Conservation (phyloP, 2,113 vertebrate genomes). For the Cyanoliseus patagonus region DNA sequence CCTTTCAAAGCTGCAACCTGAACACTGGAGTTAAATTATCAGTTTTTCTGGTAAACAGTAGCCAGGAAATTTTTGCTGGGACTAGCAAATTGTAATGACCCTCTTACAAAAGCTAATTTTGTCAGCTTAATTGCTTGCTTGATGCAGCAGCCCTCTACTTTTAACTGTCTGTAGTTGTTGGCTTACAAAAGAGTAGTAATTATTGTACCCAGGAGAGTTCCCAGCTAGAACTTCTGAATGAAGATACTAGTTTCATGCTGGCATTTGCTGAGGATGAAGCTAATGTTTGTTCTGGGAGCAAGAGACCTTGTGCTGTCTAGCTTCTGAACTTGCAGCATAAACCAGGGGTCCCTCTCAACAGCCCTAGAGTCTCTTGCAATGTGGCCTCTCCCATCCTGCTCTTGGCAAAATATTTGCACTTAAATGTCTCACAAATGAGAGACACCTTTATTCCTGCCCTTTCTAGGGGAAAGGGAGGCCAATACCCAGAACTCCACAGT, state of each 20-base stretch:
- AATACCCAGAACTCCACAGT: background rate
- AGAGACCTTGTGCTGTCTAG: background rate
- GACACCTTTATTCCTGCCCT: background rate
- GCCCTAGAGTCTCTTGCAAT: background rate
- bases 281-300: conserved; percentile 40
- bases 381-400: background rate
- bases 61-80: conserved; percentile 38
- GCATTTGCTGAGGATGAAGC: conserved; percentile 45
- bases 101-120: conserved; percentile 58
- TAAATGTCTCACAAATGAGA: background rate
- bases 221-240: conserved; percentile 49
- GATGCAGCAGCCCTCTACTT: conserved; percentile 49
- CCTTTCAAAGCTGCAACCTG: background rate
- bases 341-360: background rate
- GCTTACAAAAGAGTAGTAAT: conserved; percentile 44
- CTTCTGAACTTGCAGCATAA: background rate
- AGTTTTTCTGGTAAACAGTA: background rate
- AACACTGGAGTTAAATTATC: conserved; percentile 21
- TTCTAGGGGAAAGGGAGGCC: background rate
- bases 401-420: background rate
- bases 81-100: conserved; percentile 42
- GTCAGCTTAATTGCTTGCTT: conserved; percentile 55
- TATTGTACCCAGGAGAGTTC: conserved; percentile 46
- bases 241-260: conserved; percentile 31
- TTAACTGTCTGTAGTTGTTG: conserved; percentile 38